Evolutionary conservation across 2,113 vertebrate genomes (phyloP).

Genomic region (Ovibos moschatus): DNA sequence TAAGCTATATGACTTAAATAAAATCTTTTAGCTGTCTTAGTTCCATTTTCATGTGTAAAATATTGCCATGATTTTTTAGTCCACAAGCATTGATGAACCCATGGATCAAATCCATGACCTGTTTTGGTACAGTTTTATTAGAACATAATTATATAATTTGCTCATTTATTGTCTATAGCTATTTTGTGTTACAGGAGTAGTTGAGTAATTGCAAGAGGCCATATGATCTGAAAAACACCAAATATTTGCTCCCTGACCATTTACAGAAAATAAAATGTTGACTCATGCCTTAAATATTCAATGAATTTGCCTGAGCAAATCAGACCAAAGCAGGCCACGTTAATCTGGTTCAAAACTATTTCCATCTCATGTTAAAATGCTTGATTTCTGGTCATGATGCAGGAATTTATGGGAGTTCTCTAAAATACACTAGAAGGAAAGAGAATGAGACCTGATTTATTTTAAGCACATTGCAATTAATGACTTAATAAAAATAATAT

Average conservation of each 20-base stretch:
- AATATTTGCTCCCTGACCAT: not conserved
- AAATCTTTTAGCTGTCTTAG: not conserved
- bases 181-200: not conserved
- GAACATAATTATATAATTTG: not conserved
- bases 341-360: not conserved
- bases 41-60: not conserved
- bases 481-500: not conserved
- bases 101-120: not conserved
- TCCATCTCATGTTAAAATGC: not conserved
- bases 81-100: not conserved
- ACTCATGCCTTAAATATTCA: not conserved
- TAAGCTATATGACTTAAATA: not conserved
- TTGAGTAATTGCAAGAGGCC: not conserved
- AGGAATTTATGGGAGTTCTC: not conserved
- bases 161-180: not conserved
- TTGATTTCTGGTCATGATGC: not conserved
- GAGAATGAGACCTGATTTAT: not conserved
- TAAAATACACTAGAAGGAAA: not conserved
- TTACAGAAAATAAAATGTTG: not conserved
- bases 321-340: not conserved
- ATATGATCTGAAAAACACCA: not conserved
- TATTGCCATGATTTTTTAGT: not conserved
- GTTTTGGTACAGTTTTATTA: not conserved
- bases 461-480: not conserved
- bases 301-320: not conserved